A percentile compares a stretch with the other conserved stretches of the same genome.
phyloP scores from a whole-genome alignment of 2,113 vertebrate genomes.

The Datnioides undecimradiatus region DNA sequence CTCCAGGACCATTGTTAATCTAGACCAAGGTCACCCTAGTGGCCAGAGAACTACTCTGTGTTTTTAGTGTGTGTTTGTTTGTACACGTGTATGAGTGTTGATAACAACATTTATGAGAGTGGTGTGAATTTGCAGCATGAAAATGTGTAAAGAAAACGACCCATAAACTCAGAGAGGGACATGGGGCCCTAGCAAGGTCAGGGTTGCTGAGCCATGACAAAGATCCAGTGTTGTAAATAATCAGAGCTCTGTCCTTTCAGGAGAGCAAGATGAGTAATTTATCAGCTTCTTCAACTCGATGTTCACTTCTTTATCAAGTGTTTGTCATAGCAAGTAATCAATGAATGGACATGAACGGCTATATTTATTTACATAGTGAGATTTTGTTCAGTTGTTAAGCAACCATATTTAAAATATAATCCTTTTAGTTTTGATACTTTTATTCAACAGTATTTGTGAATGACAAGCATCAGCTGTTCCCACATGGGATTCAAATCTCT shows the following conservation, averaged over 20 bases:
- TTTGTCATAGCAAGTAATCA: conserved; percentile 34
- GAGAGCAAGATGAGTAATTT: conserved; percentile 61
- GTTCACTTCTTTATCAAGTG: conserved; percentile 45
- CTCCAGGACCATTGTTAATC: conserved; percentile 65
- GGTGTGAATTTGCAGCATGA: conserved; percentile 13
- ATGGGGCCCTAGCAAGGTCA: conserved; percentile 71
- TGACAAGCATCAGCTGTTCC: too few species aligned
- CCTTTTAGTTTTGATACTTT: background rate
- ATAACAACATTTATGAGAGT: background rate
- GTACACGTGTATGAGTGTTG: background rate
- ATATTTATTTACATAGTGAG: conserved; percentile 14
- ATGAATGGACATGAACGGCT: conserved; percentile 7
- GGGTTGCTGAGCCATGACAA: conserved; percentile 69
- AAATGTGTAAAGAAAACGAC: conserved; percentile 33
- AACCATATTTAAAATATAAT: background rate
- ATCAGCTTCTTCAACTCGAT: conserved; percentile 56
- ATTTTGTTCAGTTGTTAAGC: background rate
- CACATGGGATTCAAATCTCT: too few species aligned
- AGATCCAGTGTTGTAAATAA: conserved; percentile 75
- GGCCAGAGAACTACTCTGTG: conserved; percentile 17
- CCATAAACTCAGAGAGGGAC: conserved; percentile 39
- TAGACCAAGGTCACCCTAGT: conserved; percentile 64
- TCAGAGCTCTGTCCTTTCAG: conserved; percentile 73
- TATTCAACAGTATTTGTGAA: background rate
- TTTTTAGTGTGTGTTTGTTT: conserved; percentile 23